Evolutionary conservation across 2,113 vertebrate species (phyloP).

Genomic region (Leptobrachium leishanense): DNA sequence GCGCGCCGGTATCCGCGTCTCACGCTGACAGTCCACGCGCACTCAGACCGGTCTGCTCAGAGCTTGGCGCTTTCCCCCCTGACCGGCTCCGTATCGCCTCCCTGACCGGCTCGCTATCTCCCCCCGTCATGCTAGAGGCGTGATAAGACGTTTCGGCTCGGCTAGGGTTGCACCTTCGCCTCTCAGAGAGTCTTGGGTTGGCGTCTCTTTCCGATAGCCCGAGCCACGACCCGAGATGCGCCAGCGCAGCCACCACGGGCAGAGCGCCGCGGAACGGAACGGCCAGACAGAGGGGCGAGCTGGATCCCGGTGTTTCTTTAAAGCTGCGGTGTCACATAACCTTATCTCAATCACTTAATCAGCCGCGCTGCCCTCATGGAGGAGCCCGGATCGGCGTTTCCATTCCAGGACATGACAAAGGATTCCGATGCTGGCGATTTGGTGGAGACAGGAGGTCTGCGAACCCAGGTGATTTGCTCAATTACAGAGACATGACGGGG

Average conservation of each 20-base stretch:
- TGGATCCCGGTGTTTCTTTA: conserved; percentile 63
- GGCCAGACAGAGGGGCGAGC: conserved; percentile 54
- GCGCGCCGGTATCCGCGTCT: no score
- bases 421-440: conserved; percentile 66
- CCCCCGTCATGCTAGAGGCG: background rate
- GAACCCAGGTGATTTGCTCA: conserved; percentile 53
- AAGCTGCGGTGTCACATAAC: conserved; percentile 66
- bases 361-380: conserved; percentile 51
- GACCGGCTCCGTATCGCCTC: no score
- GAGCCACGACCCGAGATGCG: conserved; percentile 46
- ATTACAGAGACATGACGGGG: conserved; percentile 48
- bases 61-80: no score
- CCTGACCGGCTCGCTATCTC: background rate
- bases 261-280: conserved; percentile 20
- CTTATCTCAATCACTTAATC: conserved; percentile 71
- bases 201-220: conserved; percentile 45
- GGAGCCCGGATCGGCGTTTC: conserved; percentile 62
- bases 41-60: background rate
- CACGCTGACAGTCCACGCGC: no score
- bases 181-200: conserved; percentile 22
- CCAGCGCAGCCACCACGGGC: conserved; percentile 25
- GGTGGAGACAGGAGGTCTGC: conserved; percentile 69
- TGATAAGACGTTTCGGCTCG: conserved; percentile 10
- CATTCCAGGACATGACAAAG: conserved; percentile 64
- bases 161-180: conserved; percentile 31